Evolutionary conservation across 2,113 vertebrate genomes (phyloP), one percentile per base, ranked within the genome.

Genomic region (Scortum barcoo): DNA sequence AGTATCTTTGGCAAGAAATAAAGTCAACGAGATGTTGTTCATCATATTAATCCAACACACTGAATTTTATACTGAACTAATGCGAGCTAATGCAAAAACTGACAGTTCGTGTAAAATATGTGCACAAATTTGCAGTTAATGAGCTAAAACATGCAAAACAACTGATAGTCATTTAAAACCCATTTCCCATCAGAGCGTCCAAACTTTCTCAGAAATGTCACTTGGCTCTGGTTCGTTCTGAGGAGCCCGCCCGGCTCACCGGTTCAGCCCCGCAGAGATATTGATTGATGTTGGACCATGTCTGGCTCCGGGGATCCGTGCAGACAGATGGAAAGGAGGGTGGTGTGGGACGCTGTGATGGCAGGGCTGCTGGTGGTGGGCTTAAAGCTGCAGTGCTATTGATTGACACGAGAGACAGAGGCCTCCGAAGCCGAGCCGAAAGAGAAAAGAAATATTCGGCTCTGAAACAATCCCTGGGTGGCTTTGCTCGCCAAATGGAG

Each of bases 341-440:
- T 30, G 81, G 65, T 2, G 70, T 53, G 86, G 81, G 87, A 84
- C 77, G 12, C 56, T 14, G 83, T 69, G 76, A 58, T n/a, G 68
- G 79, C 54, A 68, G 79, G 46, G 77, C 56, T 75, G 80, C 73
- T 58, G 36, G 58, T 24, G 72, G 84, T 81, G 90, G 83, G 67
- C 80, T 82, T 38, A 46, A 54, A 65, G 72, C 88, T 80, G 90
- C 76, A 88, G 81, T 44, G 57, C n/a, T 86, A 91, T 89, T 86
- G 90, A 90, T 90, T 72, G 90, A 90, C 73, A 88, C 44, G 1
- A 44, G 81, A 89, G 87, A 89, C 53, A 61, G 68, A 87, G n/a
- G 4, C 26, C 46, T 22, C 30, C 0, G 8, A 75, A 81, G 75
- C 72, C 17, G 24, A 77, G 70, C 78, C 50, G 61, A 82, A 20